Base-by-base conservation (phyloP, 1,140 invertebrate genomes). In the Nylanderia fulva region DNA sequence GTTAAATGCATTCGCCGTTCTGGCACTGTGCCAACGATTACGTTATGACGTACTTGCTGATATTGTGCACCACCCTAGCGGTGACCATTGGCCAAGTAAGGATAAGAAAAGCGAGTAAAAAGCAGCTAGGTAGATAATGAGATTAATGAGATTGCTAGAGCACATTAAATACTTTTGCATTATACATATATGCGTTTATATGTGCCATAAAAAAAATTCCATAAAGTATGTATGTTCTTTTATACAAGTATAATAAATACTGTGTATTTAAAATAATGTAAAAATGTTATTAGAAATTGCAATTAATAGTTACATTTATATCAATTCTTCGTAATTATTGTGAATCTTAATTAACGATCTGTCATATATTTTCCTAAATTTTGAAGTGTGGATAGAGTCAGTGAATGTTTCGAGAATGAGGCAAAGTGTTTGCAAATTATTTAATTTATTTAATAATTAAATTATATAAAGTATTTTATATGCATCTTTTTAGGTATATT, bases 41-140 rank as follows among this genome's bases (percentile, higher is more conserved):
- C 7, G 24, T 76, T 45, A 76, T 61, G 74, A 61, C 11, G 15
- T 84, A 24, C 9, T 52, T 72, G 39, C 5, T 2, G 48, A 68
- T 80, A 60, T 68, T 80, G 48, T 85, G 48, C 36, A 13, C 36
- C 69, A 54, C 18, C 9, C 15, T 77, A 13, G 74, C 36, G 42
- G 33, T 77, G 21, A 42, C 33, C n/a, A 54, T 15, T 7, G 45
- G 1, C 4, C 33, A 85, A 79, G 83, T 80, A 79, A 79, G 48
- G 9, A 82, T 3, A 39, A n/a, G 4, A 11, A 52, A 48, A 66
- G 21, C 15, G 7, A 79, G 9, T 29, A 68, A n/a, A 15, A 68
- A 45, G 64, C 27, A 29, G 7, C 7, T 27, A 60, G 1, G 0
- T 18, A 11, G 24, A 60, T 29, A 29, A 24, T 29, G 29, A 29